Evolutionary conservation across 1,140 invertebrate genomes (phyloP).

Genomic region (Vollenhovia emeryi): DNA sequence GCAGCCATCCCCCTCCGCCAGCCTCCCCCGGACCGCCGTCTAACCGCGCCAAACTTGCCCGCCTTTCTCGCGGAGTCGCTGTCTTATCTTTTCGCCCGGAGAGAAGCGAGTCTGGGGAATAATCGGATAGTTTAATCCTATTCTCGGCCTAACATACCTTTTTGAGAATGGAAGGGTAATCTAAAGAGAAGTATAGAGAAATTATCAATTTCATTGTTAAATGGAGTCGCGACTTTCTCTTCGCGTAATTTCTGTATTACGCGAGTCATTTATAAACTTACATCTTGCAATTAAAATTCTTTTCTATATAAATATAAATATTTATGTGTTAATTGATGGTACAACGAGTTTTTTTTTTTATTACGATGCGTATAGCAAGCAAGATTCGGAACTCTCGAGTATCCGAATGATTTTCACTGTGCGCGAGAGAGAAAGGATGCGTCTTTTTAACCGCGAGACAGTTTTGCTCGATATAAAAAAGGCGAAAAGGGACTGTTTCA

Average conservation of each 20-base stretch:
- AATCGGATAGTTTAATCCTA: conserved; percentile 57
- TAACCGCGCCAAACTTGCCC: conserved; percentile 59
- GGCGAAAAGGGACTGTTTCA: conserved; percentile 3
- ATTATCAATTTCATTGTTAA: neutral
- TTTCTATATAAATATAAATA: neutral
- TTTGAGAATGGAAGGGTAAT: neutral
- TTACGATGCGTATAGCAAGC: neutral
- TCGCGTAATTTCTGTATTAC: neutral
- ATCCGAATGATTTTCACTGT: conserved; percentile 42
- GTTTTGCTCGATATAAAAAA: conserved; percentile 32
- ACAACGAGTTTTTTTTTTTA: neutral
- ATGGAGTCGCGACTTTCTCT: neutral
- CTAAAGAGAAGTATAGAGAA: neutral
- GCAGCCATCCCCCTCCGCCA: conserved; percentile 57
- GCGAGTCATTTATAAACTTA: neutral
- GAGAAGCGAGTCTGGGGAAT: conserved; percentile 50
- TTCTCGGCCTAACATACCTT: conserved; percentile 41
- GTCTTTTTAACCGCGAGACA: conserved; percentile 47
- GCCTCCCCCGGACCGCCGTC: conserved; percentile 8
- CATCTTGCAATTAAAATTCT: neutral
- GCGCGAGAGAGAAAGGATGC: neutral
- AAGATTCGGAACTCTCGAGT: conserved; percentile 29
- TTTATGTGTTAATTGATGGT: neutral
- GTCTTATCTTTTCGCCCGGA: conserved; percentile 62
- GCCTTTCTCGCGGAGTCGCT: conserved; percentile 48